These are phyloP conservation scores for Pavo muticus DNA, from an alignment of 2,113 vertebrate species.

Conservation along the genomic window DNA sequence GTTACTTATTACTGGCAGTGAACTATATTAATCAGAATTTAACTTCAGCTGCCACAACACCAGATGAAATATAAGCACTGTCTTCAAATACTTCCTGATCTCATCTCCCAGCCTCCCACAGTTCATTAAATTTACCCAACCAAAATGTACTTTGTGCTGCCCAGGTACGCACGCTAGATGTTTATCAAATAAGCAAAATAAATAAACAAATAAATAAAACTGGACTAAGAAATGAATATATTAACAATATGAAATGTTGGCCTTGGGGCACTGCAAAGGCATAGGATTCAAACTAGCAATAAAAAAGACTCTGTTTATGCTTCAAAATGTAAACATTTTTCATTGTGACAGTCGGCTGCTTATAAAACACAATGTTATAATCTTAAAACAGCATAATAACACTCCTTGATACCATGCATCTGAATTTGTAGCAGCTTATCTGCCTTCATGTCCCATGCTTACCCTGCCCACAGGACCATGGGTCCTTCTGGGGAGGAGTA, in stretches of 20 bases:
- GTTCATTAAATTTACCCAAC: background rate
- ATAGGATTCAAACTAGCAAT: background rate
- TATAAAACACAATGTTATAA: background rate
- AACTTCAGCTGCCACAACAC: slow-evolving; percentile 18
- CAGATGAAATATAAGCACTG: background rate
- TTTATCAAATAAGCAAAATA: background rate
- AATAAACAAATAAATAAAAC: background rate
- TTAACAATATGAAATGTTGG: background rate
- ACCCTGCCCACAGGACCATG: background rate
- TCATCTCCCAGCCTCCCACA: background rate
- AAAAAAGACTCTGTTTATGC: background rate
- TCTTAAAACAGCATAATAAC: background rate
- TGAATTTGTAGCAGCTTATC: background rate
- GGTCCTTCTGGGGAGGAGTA: background rate
- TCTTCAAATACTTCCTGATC: background rate
- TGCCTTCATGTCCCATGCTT: background rate
- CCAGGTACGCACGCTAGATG: background rate
- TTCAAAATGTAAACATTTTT: background rate
- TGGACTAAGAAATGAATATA: background rate
- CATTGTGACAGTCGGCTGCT: background rate
- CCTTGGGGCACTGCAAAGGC: background rate
- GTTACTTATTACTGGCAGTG: background rate
- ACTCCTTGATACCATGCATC: background rate
- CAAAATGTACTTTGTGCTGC: background rate
- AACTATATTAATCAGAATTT: slow-evolving; percentile 22